Evolutionary conservation across 2,113 vertebrate species (phyloP).

Genomic region (Catagonus wagneri): DNA sequence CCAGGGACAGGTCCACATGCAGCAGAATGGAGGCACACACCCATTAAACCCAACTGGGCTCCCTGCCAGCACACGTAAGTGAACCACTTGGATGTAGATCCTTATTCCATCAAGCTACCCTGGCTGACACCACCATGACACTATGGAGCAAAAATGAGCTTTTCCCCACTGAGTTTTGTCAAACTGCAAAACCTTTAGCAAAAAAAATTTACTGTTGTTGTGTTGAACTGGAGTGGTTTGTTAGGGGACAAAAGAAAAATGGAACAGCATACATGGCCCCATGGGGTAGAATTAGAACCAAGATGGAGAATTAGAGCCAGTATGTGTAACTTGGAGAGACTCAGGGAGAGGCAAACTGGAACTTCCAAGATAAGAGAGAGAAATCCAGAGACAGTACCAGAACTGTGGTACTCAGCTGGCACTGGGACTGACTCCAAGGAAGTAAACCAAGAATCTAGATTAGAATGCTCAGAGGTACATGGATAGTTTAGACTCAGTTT

Average conservation of each 20-base stretch:
- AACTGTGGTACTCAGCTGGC: not conserved
- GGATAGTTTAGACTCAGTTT: not conserved
- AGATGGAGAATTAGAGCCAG: not conserved
- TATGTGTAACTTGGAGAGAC: not conserved
- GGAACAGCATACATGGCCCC: not conserved
- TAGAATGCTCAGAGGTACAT: not conserved
- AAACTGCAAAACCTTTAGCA: not conserved
- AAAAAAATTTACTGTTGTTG: not conserved
- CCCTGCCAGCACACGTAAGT: not conserved
- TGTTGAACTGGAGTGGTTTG: not conserved
- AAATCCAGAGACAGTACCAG: not conserved
- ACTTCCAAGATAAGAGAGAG: not conserved
- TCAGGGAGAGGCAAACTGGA: not conserved
- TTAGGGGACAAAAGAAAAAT: not conserved
- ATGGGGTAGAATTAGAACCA: not conserved
- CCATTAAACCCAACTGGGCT: not conserved
- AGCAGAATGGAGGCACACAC: not conserved
- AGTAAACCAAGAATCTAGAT: not conserved
- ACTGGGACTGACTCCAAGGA: not conserved
- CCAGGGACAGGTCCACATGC: not conserved
- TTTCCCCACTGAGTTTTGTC: not conserved
- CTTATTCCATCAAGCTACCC: not conserved
- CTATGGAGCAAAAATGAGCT: not conserved
- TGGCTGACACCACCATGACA: not conserved
- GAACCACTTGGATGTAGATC: not conserved